Base-by-base conservation (phyloP, 2,888 invertebrate species). In the Synanthedon vespiformis region DNA sequence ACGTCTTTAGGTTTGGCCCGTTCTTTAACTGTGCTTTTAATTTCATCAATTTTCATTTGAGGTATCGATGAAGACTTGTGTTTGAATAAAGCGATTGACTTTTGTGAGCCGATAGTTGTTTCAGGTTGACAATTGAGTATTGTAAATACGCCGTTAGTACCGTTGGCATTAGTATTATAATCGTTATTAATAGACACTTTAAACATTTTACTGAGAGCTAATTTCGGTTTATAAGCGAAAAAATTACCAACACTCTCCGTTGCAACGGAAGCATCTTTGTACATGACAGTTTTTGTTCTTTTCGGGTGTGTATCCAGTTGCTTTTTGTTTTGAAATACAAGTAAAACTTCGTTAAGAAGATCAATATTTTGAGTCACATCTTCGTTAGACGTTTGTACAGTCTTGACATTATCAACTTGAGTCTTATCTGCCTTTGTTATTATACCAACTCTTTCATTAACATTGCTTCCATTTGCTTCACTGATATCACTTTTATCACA, bases 41-140 rank as follows among this genome's bases (percentile, higher is more conserved):
- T 54, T 56, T 84, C 81, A 40, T 86, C 85, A n/a, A 81, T 56
- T 55, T 83, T 84, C 83, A 84, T 85, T 68, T 78, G 84, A 0
- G 86, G 85, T 54, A 84, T 77, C 0, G 86, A 86, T 1, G 77
- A 83, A 0, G 85, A 84, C 53, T 86, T 86, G 10, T 72, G 73
- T 57, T 79, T 80, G 1, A 65, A 64, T 6, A 82, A 54, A 53
- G 75, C 70, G 4, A 72, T 60, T 1, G 65, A 62, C 40, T 63
- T 63, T 34, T 63, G 62, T 0, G 63, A 68, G n/a, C 58, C 57
- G 27, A 53, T 61, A 0, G 48, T 40, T 4, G 58, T 59, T 14
- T 74, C 64, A 6, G 77, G 75, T 54, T 80, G 77, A 14, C 61
- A 63, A 27, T 70, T 71, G 0, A 83, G 62, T 1, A 85, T 57